A percentile compares a stretch with the other conserved stretches of the same genome.
Conservation (phyloP, 2,797 vertebrate species). For the Microhierax caerulescens region DNA sequence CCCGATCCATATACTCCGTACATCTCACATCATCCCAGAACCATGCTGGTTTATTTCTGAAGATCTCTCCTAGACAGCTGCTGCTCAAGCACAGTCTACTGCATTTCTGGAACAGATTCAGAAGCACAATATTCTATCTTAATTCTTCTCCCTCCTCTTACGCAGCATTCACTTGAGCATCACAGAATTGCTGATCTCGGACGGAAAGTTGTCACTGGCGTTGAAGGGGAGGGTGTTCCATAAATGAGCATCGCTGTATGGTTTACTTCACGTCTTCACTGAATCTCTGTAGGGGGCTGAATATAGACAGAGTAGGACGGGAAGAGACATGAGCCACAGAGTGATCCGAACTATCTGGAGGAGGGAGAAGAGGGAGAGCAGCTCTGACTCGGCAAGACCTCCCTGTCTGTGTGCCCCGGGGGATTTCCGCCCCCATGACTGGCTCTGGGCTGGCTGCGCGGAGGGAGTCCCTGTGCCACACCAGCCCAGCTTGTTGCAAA, state of each 20-base stretch:
- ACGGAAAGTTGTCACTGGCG: not conserved
- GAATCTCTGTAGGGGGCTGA: not conserved
- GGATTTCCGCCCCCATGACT: not conserved
- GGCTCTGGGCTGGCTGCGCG: not conserved
- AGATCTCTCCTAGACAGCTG: not conserved
- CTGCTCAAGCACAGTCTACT: not conserved
- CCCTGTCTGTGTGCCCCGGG: not conserved
- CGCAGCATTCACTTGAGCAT: not conserved
- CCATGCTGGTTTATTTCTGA: not conserved
- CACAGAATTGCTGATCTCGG: constrained; percentile 16
- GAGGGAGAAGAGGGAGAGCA: not conserved
- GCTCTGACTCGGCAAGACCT: constrained; percentile 6
- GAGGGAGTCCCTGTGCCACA: constrained; percentile 25
- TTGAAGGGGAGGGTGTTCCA: not conserved
- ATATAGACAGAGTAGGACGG: not conserved
- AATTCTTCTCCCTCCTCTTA: not conserved
- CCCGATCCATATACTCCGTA: not conserved
- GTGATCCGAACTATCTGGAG: not conserved
- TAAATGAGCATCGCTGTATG: constrained; percentile 14
- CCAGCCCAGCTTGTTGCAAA: not conserved
- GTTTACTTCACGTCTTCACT: constrained; percentile 2
- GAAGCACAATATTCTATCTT: not conserved
- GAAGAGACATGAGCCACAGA: not conserved
- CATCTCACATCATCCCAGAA: not conserved
- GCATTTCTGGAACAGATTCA: constrained; percentile 16